Percentiles rank a stretch among this genome's conserved stretches.
Conservation (phyloP, 2,797 vertebrate genomes). For the Micromesistius poutassou region DNA sequence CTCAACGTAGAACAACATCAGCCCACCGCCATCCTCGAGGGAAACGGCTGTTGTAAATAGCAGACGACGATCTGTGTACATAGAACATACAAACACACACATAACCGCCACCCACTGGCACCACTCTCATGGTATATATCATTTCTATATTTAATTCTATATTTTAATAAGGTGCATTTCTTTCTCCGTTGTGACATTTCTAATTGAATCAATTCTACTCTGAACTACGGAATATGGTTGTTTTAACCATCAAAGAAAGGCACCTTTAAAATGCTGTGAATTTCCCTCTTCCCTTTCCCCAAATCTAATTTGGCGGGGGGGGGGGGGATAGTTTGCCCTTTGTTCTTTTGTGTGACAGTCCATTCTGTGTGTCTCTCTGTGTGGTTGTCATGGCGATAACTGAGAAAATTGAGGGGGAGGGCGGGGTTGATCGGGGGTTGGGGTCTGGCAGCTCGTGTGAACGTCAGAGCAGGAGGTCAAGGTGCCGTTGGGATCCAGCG, state of each 20-base stretch:
- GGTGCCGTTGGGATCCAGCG: neutral
- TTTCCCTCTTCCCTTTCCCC: neutral
- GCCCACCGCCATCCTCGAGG: conserved; percentile 34
- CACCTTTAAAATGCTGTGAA: conserved; percentile 13
- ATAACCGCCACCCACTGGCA: conserved; percentile 1
- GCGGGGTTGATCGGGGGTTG: neutral
- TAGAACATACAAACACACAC: conserved; percentile 23
- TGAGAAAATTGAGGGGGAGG: neutral
- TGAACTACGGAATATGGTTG: neutral
- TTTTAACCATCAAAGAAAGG: conserved; percentile 8
- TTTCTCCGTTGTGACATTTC: neutral
- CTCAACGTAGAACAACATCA: conserved; percentile 11
- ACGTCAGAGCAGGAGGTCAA: conserved; percentile 7
- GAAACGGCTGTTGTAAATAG: conserved; percentile 55
- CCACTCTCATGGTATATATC: neutral
- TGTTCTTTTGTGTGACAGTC: neutral
- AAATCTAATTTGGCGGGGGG: neutral
- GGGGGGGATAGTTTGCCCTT: neutral
- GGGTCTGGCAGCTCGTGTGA: conserved; percentile 2
- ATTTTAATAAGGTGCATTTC: neutral
- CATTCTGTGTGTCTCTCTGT: conserved; percentile 8
- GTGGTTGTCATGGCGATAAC: neutral
- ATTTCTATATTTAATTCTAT: neutral
- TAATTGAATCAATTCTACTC: conserved; percentile 1
- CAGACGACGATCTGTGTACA: conserved; percentile 42